Evolutionary conservation across 2,888 invertebrate species (phyloP).

Genomic region (Hemicrepidius hirtus): DNA sequence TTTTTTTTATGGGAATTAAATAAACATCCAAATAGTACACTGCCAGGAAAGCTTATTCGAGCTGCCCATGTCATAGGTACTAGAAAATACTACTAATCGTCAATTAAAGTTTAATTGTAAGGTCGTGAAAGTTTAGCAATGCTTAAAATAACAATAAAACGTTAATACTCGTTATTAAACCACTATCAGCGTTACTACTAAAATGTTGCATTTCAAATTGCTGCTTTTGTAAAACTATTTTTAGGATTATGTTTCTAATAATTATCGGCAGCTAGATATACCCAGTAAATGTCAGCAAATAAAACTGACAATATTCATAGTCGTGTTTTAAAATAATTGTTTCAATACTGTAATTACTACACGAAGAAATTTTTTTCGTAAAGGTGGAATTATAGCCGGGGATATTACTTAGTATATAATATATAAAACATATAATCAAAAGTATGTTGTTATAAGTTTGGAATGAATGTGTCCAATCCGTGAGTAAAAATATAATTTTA

Average conservation of each 20-base stretch:
- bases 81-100: constrained; percentile 47
- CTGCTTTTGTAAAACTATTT: not conserved
- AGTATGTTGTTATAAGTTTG: no score
- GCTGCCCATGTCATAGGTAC: constrained; percentile 41
- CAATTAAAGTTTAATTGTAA: constrained; percentile 49
- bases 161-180: constrained; percentile 29
- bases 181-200: not conserved
- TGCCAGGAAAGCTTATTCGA: constrained; percentile 44
- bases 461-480: no score
- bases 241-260: not conserved
- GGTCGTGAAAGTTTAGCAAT: constrained; percentile 38
- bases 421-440: no score
- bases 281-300: not conserved
- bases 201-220: constrained; percentile 5
- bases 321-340: not conserved
- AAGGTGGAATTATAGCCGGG: no score
- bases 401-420: no score
- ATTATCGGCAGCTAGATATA: no score
- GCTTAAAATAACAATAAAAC: constrained; percentile 34
- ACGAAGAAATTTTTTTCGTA: no score
- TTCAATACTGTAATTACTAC: no score
- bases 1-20: not conserved
- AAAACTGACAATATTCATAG: constrained; percentile 19
- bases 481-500: no score
- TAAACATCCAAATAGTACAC: constrained; percentile 42